Base-by-base conservation (phyloP, 2,888 invertebrate genomes). In the Troglohyphantes excavatus region DNA sequence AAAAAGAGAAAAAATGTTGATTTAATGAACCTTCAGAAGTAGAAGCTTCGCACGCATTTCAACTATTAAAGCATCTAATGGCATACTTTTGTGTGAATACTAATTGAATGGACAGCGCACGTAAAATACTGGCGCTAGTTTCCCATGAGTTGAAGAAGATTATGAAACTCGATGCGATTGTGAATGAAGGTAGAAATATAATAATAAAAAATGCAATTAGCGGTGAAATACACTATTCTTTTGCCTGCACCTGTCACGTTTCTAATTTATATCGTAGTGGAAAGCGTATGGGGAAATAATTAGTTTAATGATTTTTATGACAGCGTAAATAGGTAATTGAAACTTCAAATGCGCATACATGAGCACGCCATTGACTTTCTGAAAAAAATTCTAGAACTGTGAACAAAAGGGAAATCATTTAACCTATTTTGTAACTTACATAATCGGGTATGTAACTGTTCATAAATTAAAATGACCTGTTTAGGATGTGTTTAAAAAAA, bases 1-100 rank as follows among this genome's bases (percentile, higher is more conserved):
- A n/a, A 73, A 83, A 23, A 53, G n/a, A 67, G 65, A 84, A 27
- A 33, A 68, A 11, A 72, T 33, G 21, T 78, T 65, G 21, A 72
- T 46, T 46, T 87, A 81, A 87, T 81, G 81, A 87, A 78, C 43
- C 19, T 27, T 61, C 43, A 21, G 43, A 79, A 63, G 59, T 26
- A 59, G 63, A 43, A 39, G 17, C 68, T 76, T 33, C 6, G 67
- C 87, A 87, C 87, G 87, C 87, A 87, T 87, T 87, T 87, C 39
- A 43, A 73, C 87, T 87, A 87, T 87, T 87, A 87, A 87, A 87
- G 67, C 72, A 19, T 73, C 23, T 87, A 87, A 87, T 87, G 87
- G 81, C 73, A 87, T n/a, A n/a, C 73, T 81, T 87, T 87, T 72
- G 63, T 67, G 73, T 86, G 76, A 79, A 87, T 79, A 65, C 73